These are phyloP conservation scores for Drosophila prosaltans DNA, from an alignment of 1,140 invertebrate species.

Conservation along the genomic window DNA sequence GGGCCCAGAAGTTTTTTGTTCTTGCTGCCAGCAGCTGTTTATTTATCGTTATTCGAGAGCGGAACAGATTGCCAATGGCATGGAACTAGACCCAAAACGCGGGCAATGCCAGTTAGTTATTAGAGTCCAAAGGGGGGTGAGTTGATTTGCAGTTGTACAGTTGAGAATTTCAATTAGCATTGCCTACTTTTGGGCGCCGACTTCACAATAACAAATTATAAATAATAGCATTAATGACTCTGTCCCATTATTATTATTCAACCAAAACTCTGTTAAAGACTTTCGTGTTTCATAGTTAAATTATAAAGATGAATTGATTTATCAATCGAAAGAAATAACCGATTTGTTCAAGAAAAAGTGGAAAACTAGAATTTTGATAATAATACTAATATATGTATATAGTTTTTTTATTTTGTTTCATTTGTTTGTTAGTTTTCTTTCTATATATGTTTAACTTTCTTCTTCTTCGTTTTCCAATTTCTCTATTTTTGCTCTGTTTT, in stretches of 20 bases:
- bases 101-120: too few relatives aligned
- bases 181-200: conserved; percentile 47
- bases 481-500: background rate
- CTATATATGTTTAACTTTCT: too few relatives aligned
- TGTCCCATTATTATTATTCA: conserved; percentile 55
- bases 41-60: conserved; percentile 15
- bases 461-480: background rate
- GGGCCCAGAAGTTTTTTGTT: background rate
- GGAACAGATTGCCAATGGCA: conserved; percentile 4
- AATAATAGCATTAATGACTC: conserved; percentile 61
- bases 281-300: background rate
- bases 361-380: too few relatives aligned
- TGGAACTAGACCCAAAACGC: background rate
- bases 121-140: background rate
- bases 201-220: background rate
- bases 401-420: too few relatives aligned
- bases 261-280: background rate
- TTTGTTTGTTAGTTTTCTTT: too few relatives aligned
- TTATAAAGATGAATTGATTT: too few relatives aligned
- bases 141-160: background rate
- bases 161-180: conserved; percentile 65
- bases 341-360: too few relatives aligned
- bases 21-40: conserved; percentile 16
- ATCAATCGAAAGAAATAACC: too few relatives aligned
- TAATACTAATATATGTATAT: too few relatives aligned